Evolutionary conservation across 2,888 invertebrate species (phyloP).

Genomic region (Lampropteryx suffumata): DNA sequence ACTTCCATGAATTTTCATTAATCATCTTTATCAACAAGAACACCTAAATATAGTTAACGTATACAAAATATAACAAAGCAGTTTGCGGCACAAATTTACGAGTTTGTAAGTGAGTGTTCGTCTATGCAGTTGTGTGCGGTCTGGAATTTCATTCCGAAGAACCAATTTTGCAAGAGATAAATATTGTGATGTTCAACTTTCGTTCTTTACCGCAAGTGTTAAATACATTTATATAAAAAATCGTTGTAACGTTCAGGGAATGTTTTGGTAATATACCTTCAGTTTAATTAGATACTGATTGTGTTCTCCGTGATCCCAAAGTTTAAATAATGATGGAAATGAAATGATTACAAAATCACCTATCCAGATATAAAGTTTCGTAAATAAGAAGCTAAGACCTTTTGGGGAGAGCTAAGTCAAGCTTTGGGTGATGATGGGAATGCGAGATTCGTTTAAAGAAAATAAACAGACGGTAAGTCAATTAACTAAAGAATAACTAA

Average conservation of each 20-base stretch:
- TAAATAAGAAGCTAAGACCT: not conserved
- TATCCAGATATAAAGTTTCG: not conserved
- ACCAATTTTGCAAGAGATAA: slow-evolving; percentile 21
- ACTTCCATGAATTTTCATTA: not conserved
- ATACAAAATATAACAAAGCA: slow-evolving; percentile 41
- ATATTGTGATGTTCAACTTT: slow-evolving; percentile 26
- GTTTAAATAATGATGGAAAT: no score
- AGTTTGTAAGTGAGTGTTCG: slow-evolving; percentile 51
- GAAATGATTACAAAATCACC: not conserved
- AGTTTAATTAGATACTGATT: no score
- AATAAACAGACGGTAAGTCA: slow-evolving; percentile 32
- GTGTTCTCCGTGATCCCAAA: no score
- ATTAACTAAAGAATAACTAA: not conserved
- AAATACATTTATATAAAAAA: slow-evolving; percentile 2
- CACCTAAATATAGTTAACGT: slow-evolving; percentile 24
- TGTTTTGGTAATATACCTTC: not conserved
- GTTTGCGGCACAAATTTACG: slow-evolving; percentile 48
- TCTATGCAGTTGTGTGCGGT: slow-evolving; percentile 32
- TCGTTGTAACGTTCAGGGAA: not conserved
- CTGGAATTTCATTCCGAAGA: slow-evolving; percentile 2
- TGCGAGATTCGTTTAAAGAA: slow-evolving; percentile 37
- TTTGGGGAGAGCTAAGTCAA: not conserved
- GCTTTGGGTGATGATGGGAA: slow-evolving; percentile 4
- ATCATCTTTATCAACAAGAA: slow-evolving; percentile 8
- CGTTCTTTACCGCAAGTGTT: slow-evolving; percentile 17